Percentiles rank a stretch among this genome's conserved stretches.
These are phyloP conservation scores for Rhogogaster chlorosoma DNA, from an alignment of 2,888 invertebrate species.

Conservation along the genomic window DNA sequence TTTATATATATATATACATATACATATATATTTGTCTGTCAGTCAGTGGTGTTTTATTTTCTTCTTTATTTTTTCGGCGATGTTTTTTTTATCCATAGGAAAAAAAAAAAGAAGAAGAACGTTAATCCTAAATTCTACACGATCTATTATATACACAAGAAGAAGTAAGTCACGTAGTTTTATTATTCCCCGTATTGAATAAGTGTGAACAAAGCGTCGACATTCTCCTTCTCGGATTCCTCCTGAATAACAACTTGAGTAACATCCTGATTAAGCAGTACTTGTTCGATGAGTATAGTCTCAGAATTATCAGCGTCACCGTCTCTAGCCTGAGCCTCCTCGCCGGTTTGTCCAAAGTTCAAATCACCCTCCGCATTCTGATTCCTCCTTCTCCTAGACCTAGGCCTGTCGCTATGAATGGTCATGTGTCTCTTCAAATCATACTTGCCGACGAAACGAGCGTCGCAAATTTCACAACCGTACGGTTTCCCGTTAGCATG, in stretches of 20 bases:
- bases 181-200: constrained; percentile 68
- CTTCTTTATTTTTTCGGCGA: too few relatives aligned
- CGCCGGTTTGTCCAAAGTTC: constrained; percentile 54
- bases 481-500: constrained; percentile 72
- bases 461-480: constrained; percentile 70
- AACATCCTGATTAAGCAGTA: constrained; percentile 67
- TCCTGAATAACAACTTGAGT: constrained; percentile 65
- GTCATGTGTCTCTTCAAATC: constrained; percentile 73
- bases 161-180: neutral
- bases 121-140: neutral
- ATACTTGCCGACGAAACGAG: constrained; percentile 73
- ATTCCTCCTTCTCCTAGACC: constrained; percentile 59
- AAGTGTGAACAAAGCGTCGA: constrained; percentile 71
- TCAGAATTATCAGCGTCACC: constrained; percentile 59
- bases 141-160: neutral
- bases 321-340: constrained; percentile 54
- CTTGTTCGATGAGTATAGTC: constrained; percentile 69
- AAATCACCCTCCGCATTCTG: constrained; percentile 54
- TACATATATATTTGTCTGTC: too few relatives aligned
- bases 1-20: too few relatives aligned
- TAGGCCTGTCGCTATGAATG: constrained; percentile 69
- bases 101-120: neutral
- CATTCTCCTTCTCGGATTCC: constrained; percentile 73
- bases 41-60: too few relatives aligned
- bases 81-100: too few relatives aligned